These are phyloP conservation scores for Pseudois nayaur DNA, from an alignment of 2,113 vertebrate genomes.

Conservation along the genomic window DNA sequence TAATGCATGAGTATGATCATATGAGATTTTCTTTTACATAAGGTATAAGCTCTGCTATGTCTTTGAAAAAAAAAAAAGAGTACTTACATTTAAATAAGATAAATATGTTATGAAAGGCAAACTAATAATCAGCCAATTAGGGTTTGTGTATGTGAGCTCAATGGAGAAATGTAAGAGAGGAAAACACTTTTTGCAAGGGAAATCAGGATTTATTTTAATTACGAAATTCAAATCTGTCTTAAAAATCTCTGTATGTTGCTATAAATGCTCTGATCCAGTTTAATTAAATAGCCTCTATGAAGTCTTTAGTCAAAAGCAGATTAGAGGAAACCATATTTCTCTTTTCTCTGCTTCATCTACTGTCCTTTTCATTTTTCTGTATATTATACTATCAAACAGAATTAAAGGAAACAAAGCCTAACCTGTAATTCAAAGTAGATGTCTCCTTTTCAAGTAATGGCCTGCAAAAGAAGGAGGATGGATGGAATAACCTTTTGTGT, in stretches of 20 bases:
- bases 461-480: neutral
- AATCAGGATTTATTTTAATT: neutral
- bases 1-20: neutral
- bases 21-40: neutral
- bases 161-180: neutral
- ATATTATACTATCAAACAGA: neutral
- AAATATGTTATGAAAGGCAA: neutral
- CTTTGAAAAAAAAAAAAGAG: neutral
- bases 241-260: neutral
- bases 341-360: neutral
- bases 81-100: neutral
- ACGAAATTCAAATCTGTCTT: neutral
- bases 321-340: neutral
- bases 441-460: neutral
- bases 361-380: neutral
- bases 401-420: neutral
- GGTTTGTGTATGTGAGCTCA: neutral
- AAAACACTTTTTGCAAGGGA: neutral
- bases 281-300: neutral
- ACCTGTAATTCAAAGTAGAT: neutral
- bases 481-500: neutral
- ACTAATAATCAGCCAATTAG: neutral
- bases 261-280: neutral
- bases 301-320: neutral
- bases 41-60: neutral